phyloP scores from a whole-genome alignment of 2,888 invertebrate species.

The Empis stercorea region DNA sequence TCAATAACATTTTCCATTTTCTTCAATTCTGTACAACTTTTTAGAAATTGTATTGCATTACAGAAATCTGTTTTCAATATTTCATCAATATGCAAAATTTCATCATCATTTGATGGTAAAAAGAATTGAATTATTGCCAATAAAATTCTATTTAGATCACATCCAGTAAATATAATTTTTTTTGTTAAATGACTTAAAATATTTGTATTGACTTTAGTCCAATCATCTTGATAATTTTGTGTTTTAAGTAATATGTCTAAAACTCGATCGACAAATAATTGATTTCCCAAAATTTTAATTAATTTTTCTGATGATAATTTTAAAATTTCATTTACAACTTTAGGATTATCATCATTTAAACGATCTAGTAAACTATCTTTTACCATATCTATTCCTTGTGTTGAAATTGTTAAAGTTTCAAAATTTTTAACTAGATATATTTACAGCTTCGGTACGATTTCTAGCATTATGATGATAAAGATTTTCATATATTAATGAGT shows the following conservation, averaged over 20 bases:
- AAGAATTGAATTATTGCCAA: conserved; percentile 25
- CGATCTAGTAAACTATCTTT: conserved; percentile 50
- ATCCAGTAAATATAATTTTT: conserved; percentile 30
- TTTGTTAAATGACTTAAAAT: conserved; percentile 40
- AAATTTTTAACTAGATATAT: conserved; percentile 47
- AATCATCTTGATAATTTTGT: conserved; percentile 32
- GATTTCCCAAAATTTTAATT: conserved; percentile 36
- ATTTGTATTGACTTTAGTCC: conserved; percentile 29
- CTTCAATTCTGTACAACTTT: conserved; percentile 14
- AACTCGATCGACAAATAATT: conserved; percentile 38
- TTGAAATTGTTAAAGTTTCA: conserved; percentile 37
- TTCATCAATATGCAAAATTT: too few relatives aligned
- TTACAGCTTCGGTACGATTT: conserved; percentile 53
- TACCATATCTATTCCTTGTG: conserved; percentile 42
- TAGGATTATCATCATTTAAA: conserved; percentile 51
- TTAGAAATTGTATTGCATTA: too few relatives aligned
- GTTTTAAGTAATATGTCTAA: conserved; percentile 41
- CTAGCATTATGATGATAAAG: conserved; percentile 57
- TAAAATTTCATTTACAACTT: conserved; percentile 46
- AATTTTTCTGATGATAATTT: conserved; percentile 34
- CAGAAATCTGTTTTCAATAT: too few relatives aligned
- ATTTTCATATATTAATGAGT: conserved; percentile 49
- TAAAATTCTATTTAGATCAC: conserved; percentile 27
- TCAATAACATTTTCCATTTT: conserved; percentile 19
- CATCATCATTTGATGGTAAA: too few relatives aligned